phyloP scores from a whole-genome alignment of 2,797 vertebrate genomes.

The Microchirus variegatus region DNA sequence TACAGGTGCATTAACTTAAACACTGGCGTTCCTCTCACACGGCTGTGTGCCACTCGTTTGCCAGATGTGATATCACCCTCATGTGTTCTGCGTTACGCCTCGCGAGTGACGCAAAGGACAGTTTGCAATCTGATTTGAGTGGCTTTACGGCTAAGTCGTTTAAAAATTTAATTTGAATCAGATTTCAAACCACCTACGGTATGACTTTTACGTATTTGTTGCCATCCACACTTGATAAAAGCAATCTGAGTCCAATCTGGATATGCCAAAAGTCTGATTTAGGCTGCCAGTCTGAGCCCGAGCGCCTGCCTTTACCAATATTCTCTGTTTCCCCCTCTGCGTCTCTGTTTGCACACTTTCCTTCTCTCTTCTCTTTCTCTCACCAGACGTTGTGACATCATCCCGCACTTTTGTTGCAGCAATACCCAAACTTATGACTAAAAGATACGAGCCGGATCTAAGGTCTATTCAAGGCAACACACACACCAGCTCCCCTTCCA shows the following conservation, averaged over 20 bases:
- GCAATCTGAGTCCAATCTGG: constrained; percentile 41
- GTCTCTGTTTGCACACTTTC: constrained; percentile 1
- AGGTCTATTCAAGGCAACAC: constrained; percentile 26
- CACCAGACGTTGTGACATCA: constrained; percentile 37
- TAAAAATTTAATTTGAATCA: constrained; percentile 54
- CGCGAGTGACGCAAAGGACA: constrained; percentile 21
- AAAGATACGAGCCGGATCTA: constrained; percentile 28
- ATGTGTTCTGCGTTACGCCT: constrained; percentile 55
- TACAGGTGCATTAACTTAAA: neutral
- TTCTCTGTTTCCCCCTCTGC: neutral
- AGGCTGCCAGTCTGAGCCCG: constrained; percentile 25
- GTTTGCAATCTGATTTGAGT: constrained; percentile 39
- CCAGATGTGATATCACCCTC: constrained; percentile 55
- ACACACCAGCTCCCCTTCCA: constrained; percentile 14
- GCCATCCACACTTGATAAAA: constrained; percentile 15
- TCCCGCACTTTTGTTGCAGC: constrained; percentile 21
- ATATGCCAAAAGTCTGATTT: constrained; percentile 24
- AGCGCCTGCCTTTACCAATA: neutral
- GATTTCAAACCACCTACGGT: constrained; percentile 45
- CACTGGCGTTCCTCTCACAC: neutral
- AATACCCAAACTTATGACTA: constrained; percentile 38
- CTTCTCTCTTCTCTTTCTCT: constrained; percentile 2
- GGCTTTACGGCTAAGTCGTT: constrained; percentile 16
- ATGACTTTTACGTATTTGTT: neutral
- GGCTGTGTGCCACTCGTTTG: neutral